These are phyloP conservation scores for Characodon lateralis DNA, from an alignment of 2,797 vertebrate species.

Conservation along the genomic window DNA sequence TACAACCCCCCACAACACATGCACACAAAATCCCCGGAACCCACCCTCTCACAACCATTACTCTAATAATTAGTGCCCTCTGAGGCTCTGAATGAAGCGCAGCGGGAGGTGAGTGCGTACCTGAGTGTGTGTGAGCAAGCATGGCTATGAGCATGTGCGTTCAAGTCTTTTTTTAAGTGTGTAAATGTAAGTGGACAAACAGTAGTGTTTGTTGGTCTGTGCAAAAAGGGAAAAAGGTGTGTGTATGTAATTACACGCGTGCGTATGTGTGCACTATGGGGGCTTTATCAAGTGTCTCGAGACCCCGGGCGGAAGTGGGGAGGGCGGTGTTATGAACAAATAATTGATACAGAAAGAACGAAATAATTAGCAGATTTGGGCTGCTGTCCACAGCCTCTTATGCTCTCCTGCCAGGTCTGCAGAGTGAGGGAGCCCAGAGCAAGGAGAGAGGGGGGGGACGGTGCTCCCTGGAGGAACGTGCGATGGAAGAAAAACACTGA, in stretches of 20 bases:
- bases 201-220: constrained; percentile 44
- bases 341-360: constrained; percentile 81
- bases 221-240: constrained; percentile 24
- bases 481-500: constrained; percentile 77
- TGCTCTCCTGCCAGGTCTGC: constrained; percentile 71
- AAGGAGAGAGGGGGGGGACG: constrained; percentile 33
- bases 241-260: constrained; percentile 16
- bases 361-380: constrained; percentile 86
- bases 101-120: constrained; percentile 71
- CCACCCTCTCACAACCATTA: constrained; percentile 79
- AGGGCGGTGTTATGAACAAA: constrained; percentile 77
- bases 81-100: constrained; percentile 80
- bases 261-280: constrained; percentile 42
- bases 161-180: constrained; percentile 10
- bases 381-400: constrained; percentile 70
- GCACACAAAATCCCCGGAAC: constrained; percentile 61
- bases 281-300: constrained; percentile 81
- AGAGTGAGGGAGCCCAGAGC: constrained; percentile 50
- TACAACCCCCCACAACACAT: constrained; percentile 21
- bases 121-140: constrained; percentile 38
- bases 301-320: constrained; percentile 70
- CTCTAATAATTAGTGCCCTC: constrained; percentile 85
- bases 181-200: constrained; percentile 40
- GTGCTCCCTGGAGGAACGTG: constrained; percentile 65
- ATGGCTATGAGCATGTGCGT: constrained; percentile 12